Percentiles rank a stretch among this genome's conserved stretches.
Evolutionary conservation across 2,888 invertebrate species (phyloP).

Genomic region (Lasioglossum zephyrum): DNA sequence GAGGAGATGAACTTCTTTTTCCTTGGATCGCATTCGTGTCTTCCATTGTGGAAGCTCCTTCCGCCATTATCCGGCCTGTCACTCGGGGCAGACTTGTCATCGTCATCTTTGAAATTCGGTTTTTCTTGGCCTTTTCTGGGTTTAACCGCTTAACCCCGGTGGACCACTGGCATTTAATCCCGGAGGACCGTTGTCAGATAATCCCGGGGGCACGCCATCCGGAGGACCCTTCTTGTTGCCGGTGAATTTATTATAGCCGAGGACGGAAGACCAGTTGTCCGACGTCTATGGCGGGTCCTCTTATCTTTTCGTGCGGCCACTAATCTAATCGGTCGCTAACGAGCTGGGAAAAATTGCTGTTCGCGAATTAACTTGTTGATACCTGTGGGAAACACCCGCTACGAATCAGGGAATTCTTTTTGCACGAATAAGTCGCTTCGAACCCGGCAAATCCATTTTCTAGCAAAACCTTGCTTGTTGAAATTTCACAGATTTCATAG

Average conservation of each 20-base stretch:
- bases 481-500: too few species aligned
- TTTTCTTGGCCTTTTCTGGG: slow-evolving; percentile 28
- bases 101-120: slow-evolving; percentile 2
- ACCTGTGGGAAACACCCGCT: not conserved
- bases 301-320: slow-evolving; percentile 12
- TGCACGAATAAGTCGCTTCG: not conserved
- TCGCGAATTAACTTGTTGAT: not conserved
- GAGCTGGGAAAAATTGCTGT: slow-evolving; percentile 7
- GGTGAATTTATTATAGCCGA: slow-evolving; percentile 11
- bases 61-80: not conserved
- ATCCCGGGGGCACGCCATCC: slow-evolving; percentile 42
- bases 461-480: too few species aligned
- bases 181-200: slow-evolving; percentile 28
- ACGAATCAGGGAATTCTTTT: not conserved
- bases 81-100: not conserved
- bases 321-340: slow-evolving; percentile 8
- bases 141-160: not conserved
- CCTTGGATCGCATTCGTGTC: not conserved
- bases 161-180: slow-evolving; percentile 29
- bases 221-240: slow-evolving; percentile 44
- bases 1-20: not conserved
- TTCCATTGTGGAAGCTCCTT: not conserved
- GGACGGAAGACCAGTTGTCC: slow-evolving; percentile 25
- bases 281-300: slow-evolving; percentile 19
- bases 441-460: too few species aligned